Percentiles rank a stretch among this genome's conserved stretches.
phyloP scores from a whole-genome alignment of 2,113 vertebrate genomes.

The Cairina moschata region DNA sequence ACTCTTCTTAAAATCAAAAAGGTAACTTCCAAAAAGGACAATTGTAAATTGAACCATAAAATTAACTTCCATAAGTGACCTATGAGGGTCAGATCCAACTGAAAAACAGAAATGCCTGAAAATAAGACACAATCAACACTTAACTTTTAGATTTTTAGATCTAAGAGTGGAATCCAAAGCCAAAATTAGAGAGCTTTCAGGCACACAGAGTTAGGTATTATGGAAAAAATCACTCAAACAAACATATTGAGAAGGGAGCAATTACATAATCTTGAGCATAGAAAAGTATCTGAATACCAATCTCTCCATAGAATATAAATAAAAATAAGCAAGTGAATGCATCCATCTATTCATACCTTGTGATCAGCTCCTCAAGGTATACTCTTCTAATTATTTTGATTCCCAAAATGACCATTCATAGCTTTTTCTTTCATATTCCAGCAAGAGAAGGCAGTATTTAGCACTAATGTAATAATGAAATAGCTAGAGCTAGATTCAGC shows the following conservation, averaged over 20 bases:
- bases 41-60: not conserved
- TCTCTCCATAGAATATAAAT: not conserved
- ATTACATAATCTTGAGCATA: not conserved
- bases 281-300: not conserved
- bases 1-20: not conserved
- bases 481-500: not conserved
- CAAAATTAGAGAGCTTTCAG: not conserved
- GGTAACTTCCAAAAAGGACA: not conserved
- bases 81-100: not conserved
- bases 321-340: not conserved
- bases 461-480: not conserved
- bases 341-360: not conserved
- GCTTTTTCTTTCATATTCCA: not conserved
- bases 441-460: not conserved
- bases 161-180: not conserved
- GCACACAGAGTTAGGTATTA: not conserved
- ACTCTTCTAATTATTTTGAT: not conserved
- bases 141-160: not conserved
- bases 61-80: not conserved
- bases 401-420: not conserved
- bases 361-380: not conserved
- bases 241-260: not conserved
- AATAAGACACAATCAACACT: not conserved
- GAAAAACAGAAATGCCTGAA: not conserved
- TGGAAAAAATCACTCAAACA: not conserved